These are phyloP conservation scores for Gouania willdenowi DNA, from an alignment of 2,797 vertebrate genomes.

Conservation along the genomic window DNA sequence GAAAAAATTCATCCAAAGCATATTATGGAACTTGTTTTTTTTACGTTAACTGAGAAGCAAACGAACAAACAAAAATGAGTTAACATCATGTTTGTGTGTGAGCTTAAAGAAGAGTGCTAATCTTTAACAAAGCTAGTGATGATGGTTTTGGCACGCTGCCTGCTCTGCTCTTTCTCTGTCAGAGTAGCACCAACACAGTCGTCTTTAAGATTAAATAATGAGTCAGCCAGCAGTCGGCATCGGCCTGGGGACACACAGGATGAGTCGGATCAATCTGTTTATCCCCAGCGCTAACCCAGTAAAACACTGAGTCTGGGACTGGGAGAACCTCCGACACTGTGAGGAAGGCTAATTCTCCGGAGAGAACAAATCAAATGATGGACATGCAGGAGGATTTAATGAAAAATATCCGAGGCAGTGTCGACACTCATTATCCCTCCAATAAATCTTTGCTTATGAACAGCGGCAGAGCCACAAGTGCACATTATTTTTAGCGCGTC, in stretches of 20 bases:
- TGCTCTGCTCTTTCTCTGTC: slow-evolving; percentile 12
- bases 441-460: background rate
- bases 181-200: slow-evolving; percentile 30
- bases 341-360: background rate
- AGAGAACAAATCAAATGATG: background rate
- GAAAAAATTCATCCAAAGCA: too few species aligned
- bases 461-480: background rate
- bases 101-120: too few species aligned
- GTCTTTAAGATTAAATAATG: slow-evolving; percentile 42
- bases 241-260: slow-evolving; percentile 40
- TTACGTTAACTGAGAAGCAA: too few species aligned
- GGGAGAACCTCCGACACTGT: too few species aligned
- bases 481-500: too few species aligned
- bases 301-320: slow-evolving; percentile 25
- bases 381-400: background rate
- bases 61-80: too few species aligned
- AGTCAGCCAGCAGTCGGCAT: slow-evolving; percentile 60
- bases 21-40: too few species aligned
- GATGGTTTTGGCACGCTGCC: slow-evolving; percentile 16
- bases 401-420: background rate
- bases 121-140: too few species aligned
- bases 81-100: too few species aligned
- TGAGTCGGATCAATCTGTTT: slow-evolving; percentile 57
- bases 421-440: background rate
- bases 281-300: slow-evolving; percentile 38